Evolutionary conservation across 2,113 vertebrate species (phyloP), one percentile per base, ranked within the genome.

Genomic region (Actenoides hombroni): DNA sequence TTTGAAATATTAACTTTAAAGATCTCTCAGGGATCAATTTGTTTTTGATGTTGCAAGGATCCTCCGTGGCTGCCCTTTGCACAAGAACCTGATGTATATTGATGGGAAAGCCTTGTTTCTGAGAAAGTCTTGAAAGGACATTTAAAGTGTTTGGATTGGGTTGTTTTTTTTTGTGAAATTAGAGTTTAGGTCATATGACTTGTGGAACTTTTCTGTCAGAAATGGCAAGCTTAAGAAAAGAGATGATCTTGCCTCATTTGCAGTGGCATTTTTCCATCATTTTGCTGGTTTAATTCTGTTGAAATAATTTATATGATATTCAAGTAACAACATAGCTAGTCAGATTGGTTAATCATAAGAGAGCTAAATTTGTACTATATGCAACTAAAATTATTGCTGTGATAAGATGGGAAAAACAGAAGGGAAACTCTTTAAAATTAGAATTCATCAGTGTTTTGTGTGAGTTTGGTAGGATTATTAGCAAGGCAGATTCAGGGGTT

Each of bases 11-110:
- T 51, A 51, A 7, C 49, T 91, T 94, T 83, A 78, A 92, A 96
- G 86, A 88, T 28, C 31, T 56, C 53, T 88, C 78, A 87, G 93
- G 90, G 83, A 83, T 92, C 75, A 54, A 44, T 88, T 93, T 97
- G 88, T 93, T 96, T 96, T 85, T 82, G 88, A 86, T 95, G 96
- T 97, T 73, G 95, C 96, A 96, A 96, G 90, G 84, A 75, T 86
- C 79, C 85, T 95, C 57, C 28, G 53, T 95, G 92, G 86, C 89
- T 97, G 96, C 91, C 93, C 92, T 97, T 97, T 97, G 94, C 88
- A 95, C 90, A 94, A 90, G 95, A 95, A 86, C 68, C 91, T 88
- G 70, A 67, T 84, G 57, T 90, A 71, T 94, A 76, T 68, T 75
- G 73, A 17, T 86, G 57, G 77, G 94, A 96, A 97, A 87, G 90